Evolutionary conservation across 2,797 vertebrate genomes (phyloP).

Genomic region (Liasis olivaceus): DNA sequence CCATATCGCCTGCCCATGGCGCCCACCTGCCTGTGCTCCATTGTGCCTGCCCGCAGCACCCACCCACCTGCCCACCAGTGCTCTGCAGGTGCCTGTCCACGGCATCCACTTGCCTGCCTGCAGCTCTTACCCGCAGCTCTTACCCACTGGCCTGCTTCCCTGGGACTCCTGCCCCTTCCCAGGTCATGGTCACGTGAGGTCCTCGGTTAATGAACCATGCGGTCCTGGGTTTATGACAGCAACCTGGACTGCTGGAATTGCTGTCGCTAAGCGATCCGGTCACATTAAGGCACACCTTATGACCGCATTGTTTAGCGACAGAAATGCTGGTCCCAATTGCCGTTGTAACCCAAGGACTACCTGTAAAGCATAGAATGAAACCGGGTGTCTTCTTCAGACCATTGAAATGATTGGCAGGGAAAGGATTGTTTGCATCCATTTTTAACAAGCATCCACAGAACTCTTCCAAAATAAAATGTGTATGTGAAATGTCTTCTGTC

Average conservation of each 20-base stretch:
- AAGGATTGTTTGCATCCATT: neutral
- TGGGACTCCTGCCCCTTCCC: neutral
- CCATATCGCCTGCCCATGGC: neutral
- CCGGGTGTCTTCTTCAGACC: neutral
- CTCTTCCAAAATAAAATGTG: neutral
- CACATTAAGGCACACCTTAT: neutral
- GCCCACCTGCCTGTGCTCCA: too few relatives aligned
- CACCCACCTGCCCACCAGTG: neutral
- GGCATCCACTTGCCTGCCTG: neutral
- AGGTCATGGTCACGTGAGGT: neutral
- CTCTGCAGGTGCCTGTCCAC: neutral
- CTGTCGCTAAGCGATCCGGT: neutral
- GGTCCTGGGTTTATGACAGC: neutral
- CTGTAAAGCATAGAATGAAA: neutral
- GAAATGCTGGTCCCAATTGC: neutral
- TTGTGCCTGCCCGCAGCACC: too few relatives aligned
- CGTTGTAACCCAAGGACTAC: neutral
- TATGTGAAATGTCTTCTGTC: neutral
- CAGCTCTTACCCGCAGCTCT: neutral
- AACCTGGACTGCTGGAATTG: neutral
- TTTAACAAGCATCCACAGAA: neutral
- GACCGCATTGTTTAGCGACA: neutral
- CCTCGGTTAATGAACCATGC: neutral
- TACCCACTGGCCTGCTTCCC: neutral
- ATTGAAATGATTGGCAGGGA: neutral